These are phyloP conservation scores for Drosophila eohydei DNA, from an alignment of 2,888 invertebrate species.

Conservation along the genomic window DNA sequence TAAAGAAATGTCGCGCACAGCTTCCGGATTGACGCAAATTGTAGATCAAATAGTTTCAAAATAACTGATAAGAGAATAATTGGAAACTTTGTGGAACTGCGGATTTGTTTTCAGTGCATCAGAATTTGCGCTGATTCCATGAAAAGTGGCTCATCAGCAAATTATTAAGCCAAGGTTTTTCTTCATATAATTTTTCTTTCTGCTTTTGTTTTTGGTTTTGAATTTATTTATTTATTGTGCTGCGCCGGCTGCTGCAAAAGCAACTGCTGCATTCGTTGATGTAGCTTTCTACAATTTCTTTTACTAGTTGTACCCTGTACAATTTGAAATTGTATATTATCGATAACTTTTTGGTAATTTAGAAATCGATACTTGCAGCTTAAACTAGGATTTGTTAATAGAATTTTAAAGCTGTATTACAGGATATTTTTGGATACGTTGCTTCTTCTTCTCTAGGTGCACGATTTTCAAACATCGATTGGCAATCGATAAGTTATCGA, in stretches of 20 bases:
- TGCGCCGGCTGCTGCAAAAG: slow-evolving; percentile 20
- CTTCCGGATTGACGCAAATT: slow-evolving; percentile 36
- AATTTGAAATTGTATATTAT: neutral
- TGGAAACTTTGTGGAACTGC: slow-evolving; percentile 1
- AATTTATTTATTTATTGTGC: slow-evolving; percentile 12
- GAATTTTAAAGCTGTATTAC: neutral
- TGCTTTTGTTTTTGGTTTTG: neutral
- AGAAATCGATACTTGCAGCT: neutral
- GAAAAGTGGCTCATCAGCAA: slow-evolving; percentile 49
- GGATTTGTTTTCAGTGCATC: slow-evolving; percentile 58
- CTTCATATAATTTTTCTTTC: slow-evolving; percentile 10
- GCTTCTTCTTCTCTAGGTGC: neutral
- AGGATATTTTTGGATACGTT: too few relatives aligned
- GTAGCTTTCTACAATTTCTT: slow-evolving; percentile 1
- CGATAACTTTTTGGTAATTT: neutral
- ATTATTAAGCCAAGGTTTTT: slow-evolving; percentile 67
- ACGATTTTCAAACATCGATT: neutral
- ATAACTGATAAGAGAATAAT: slow-evolving; percentile 13
- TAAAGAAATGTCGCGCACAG: slow-evolving; percentile 8
- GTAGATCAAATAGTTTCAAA: slow-evolving; percentile 20
- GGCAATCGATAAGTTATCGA: neutral
- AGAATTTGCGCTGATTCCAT: slow-evolving; percentile 66
- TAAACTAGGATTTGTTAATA: neutral
- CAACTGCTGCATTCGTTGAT: slow-evolving; percentile 11
- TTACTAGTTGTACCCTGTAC: neutral